Evolutionary conservation across 2,888 invertebrate species (phyloP).

Genomic region (Clitarchus hookeri): DNA sequence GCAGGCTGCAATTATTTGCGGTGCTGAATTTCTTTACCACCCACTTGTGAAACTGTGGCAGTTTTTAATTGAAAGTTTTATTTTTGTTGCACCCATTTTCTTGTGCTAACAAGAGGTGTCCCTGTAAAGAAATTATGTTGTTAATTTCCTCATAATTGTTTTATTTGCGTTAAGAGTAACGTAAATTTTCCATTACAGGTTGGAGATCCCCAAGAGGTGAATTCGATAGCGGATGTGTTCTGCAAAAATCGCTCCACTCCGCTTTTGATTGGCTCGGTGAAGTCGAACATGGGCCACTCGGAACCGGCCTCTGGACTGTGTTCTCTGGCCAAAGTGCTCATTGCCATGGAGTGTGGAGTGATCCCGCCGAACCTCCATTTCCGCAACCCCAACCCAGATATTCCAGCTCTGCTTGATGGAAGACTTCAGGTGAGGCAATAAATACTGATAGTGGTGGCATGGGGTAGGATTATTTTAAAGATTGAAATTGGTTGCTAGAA

Average conservation of each 20-base stretch:
- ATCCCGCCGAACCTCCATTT: constrained; percentile 94
- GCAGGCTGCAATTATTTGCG: too few species aligned
- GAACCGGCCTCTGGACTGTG: constrained; percentile 93
- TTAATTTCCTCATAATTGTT: background rate
- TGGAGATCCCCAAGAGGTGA: constrained; percentile 98
- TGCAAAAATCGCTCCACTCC: constrained; percentile 80
- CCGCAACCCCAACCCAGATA: constrained; percentile 82
- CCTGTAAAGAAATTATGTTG: too few species aligned
- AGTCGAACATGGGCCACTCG: constrained; percentile 98
- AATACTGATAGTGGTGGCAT: too few species aligned
- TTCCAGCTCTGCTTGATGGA: constrained; percentile 89
- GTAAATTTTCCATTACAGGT: constrained; percentile 57
- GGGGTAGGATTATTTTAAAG: too few species aligned
- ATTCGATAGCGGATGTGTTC: constrained; percentile 90
- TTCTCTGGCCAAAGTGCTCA: constrained; percentile 86
- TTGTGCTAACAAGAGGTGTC: too few species aligned
- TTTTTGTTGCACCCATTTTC: too few species aligned
- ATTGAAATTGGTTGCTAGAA: too few species aligned
- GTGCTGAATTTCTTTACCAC: too few species aligned
- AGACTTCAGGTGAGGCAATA: constrained; percentile 67
- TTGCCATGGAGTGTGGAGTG: constrained; percentile 89
- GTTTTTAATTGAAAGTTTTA: too few species aligned
- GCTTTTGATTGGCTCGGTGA: constrained; percentile 91
- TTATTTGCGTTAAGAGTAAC: background rate
- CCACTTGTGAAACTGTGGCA: too few species aligned